A percentile compares a stretch with the other conserved stretches of the same genome.
Evolutionary conservation across 2,888 invertebrate species (phyloP).

Genomic region (Polymixis lichenea): DNA sequence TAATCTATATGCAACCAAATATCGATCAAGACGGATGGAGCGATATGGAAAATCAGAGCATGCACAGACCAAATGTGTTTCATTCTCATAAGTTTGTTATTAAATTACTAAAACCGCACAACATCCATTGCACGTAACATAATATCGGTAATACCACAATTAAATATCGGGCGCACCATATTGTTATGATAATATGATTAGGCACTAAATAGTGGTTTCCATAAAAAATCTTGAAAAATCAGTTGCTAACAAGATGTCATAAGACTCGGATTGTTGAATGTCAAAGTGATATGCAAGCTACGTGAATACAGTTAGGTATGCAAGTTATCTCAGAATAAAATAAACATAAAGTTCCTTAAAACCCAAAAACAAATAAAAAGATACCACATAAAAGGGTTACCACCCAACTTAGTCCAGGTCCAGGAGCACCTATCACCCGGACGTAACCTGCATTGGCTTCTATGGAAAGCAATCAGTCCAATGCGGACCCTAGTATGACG

Average conservation of each 20-base stretch:
- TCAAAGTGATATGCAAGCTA: not conserved
- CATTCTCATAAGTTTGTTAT: too few species aligned
- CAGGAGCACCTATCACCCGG: too few species aligned
- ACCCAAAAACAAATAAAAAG: too few species aligned
- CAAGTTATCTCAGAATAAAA: too few species aligned
- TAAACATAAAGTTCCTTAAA: too few species aligned
- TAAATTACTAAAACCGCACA: not conserved
- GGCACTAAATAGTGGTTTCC: not conserved
- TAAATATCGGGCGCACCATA: not conserved
- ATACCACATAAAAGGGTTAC: too few species aligned
- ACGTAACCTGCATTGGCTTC: too few species aligned
- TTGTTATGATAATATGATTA: not conserved
- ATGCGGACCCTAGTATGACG: too few species aligned
- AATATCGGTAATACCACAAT: slow-evolving; percentile 2
- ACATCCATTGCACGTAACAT: not conserved
- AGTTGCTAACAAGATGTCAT: not conserved
- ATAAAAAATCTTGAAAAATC: not conserved
- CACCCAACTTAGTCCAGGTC: too few species aligned
- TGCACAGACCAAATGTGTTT: not conserved
- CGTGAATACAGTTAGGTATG: too few species aligned
- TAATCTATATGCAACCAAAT: too few species aligned
- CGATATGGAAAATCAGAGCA: not conserved
- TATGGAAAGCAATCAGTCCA: too few species aligned
- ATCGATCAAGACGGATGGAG: not conserved
- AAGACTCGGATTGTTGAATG: not conserved